Base-by-base conservation (phyloP, 2,797 vertebrate genomes). In the Acomys russatus region DNA sequence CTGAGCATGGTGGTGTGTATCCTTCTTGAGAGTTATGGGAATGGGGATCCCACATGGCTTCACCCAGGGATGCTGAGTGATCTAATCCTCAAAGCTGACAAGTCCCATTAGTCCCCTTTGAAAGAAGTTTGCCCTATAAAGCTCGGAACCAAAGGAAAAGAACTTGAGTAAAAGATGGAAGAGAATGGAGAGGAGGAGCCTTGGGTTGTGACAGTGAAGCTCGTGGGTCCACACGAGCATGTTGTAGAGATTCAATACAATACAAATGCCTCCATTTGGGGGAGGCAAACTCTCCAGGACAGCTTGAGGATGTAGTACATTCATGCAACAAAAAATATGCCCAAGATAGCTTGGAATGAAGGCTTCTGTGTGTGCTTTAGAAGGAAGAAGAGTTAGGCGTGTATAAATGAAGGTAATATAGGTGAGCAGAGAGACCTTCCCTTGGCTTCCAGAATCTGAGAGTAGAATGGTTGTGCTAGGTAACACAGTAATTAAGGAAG, bases 241-340 rank as follows among this genome's bases (percentile, higher is more conserved):
- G 68, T n/a, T 30, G 9, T 0, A 44, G 56, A 56, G 79, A 20
- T 20, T 9, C 6, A 25, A 35, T 28, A 44, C 7, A 33, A 4
- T 8, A 20, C 44, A 44, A 44, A 44, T 44, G 44, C 44, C 18
- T 33, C 3, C 68, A 6, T 71, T 20, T 38, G 73, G 35, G 0
- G 0, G 1, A 35, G 18, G 17, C 12, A 3, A 2, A 20, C 8
- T 10, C 68, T 18, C 3, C 14, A 68, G 54, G n/a, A 49, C 6
- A 25, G 54, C 3, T 0, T 8, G 56, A 76, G 17, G 8, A 28
- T 28, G 59, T 25, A 51, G 2, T 35, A 18, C 8, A 38, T 9
- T 0, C 9, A 9, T 1, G 44, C 4, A 44, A 7, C 3, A 61
- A 2, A 80, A 70, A 11, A 28, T 2, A 17, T 2, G 28, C 6